These are phyloP conservation scores for Cephalopterus ornatus DNA, from an alignment of 2,113 vertebrate species.

Conservation along the genomic window DNA sequence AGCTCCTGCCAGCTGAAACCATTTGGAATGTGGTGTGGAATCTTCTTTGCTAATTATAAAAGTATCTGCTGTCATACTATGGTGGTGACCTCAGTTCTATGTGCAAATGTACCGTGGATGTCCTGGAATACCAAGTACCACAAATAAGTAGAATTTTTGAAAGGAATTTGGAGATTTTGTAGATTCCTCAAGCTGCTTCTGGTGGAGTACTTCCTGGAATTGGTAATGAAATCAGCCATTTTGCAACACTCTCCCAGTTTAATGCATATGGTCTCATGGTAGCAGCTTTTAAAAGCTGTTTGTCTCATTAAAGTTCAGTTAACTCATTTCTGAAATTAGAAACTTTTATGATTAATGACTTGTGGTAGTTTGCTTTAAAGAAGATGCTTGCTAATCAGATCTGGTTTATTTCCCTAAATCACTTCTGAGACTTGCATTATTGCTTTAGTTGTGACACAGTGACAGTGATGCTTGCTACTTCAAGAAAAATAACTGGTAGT, in stretches of 20 bases:
- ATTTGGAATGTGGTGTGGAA: not conserved
- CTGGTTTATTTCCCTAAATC: not conserved
- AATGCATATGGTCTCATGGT: not conserved
- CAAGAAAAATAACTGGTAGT: not conserved
- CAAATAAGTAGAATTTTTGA: not conserved
- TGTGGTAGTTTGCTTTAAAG: not conserved
- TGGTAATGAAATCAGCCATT: not conserved
- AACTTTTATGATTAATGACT: slow-evolving; percentile 45
- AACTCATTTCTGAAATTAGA: slow-evolving; percentile 37
- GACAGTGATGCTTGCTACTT: not conserved
- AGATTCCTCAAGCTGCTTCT: not conserved
- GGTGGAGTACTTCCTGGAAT: not conserved
- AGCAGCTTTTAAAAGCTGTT: slow-evolving; percentile 23
- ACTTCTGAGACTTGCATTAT: slow-evolving; percentile 1
- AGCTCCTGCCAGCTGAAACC: not conserved
- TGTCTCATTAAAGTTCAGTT: slow-evolving; percentile 36
- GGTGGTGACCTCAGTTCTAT: not conserved
- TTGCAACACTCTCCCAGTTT: not conserved
- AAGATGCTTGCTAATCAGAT: not conserved
- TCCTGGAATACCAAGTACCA: not conserved
- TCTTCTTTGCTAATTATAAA: not conserved
- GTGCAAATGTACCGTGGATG: fast-evolving
- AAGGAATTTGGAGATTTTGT: not conserved
- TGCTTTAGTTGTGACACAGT: not conserved
- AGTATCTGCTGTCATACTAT: not conserved